phyloP scores from a whole-genome alignment of 37 sponge, comb jelly and placozoan species.

The Bolinopsis microptera region DNA sequence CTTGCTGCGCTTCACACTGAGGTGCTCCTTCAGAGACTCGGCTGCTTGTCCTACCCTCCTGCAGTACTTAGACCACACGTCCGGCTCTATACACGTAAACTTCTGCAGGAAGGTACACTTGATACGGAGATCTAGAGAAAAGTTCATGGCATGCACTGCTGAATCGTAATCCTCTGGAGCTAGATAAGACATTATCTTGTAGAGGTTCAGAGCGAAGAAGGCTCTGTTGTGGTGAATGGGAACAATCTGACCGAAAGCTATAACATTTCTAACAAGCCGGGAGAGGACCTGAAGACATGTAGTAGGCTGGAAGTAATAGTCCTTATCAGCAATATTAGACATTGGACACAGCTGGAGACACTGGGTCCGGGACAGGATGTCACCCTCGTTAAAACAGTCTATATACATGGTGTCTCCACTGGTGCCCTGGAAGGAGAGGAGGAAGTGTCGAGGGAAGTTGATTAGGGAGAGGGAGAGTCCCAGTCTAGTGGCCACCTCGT shows the following conservation, averaged over 20 bases:
- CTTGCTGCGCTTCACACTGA: slow-evolving; percentile 6
- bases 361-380: slow-evolving; percentile 16
- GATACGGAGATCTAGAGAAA: slow-evolving; percentile 13
- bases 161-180: slow-evolving; percentile 2
- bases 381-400: slow-evolving; percentile 62
- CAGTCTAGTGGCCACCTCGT: neutral
- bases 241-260: neutral
- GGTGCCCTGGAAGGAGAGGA: neutral
- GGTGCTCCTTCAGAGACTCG: neutral
- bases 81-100: neutral
- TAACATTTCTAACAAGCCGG: neutral
- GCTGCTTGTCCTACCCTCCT: neutral
- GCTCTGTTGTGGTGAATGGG: neutral
- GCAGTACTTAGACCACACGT: neutral
- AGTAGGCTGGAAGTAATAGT: neutral
- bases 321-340: slow-evolving; percentile 15
- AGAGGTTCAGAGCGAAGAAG: slow-evolving; percentile 37
- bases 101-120: slow-evolving; percentile 22
- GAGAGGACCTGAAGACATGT: neutral
- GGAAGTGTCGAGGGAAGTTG: slow-evolving; percentile 51
- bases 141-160: neutral
- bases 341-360: slow-evolving; percentile 59
- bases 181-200: slow-evolving; percentile 8
- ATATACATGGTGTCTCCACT: slow-evolving; percentile 54
- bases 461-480: neutral